Base-by-base conservation (phyloP, 2,113 vertebrate genomes). In the Zootoca vivipara region DNA sequence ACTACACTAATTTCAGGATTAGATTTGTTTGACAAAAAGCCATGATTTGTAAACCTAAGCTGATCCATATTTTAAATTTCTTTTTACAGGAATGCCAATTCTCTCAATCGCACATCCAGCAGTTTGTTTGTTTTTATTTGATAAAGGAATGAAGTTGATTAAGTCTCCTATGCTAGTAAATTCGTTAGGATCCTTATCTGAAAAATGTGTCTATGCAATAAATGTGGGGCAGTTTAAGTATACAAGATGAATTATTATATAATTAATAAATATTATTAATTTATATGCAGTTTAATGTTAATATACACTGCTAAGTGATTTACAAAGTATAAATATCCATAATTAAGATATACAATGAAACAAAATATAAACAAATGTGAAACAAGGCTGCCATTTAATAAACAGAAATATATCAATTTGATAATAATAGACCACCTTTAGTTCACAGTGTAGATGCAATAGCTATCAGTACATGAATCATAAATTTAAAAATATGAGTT, bases 131-230 rank as follows among this genome's bases (percentile, higher is more conserved):
- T 35, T 73, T 73, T 73, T 35, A 91, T 90, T 92, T 91, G 91
- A 90, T 92, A 86, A 40, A 87, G 78, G 72, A 89, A 90, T 94
- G 92, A 92, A 88, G 33, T 70, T 84, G 91, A n/a, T 70, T 84
- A 30, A 90, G 90, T 89, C 91, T 95, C 89, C 90, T 92, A 81
- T 90, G 86, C 74, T 0, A 0, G 78, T 93, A 86, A 69, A 94
- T 82, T 85, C 16, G 9, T 62, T 86, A 20, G 26, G 18, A n/a
- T 38, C 18, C 7, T 18, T 40, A 5, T 38, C 13, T 26, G 33
- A 58, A 58, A 35, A 62, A 58, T 81, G 79, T 86, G 65, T 82
- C 46, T 0, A 2, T 72, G 42, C 88, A 87, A 79, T 40, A 85
- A 88, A 72, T 24, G 40, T 83, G 28, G 16, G 62, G 5, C 12